These are phyloP conservation scores for Sardinella longiceps DNA, from an alignment of 2,797 vertebrate genomes.

Conservation along the genomic window DNA sequence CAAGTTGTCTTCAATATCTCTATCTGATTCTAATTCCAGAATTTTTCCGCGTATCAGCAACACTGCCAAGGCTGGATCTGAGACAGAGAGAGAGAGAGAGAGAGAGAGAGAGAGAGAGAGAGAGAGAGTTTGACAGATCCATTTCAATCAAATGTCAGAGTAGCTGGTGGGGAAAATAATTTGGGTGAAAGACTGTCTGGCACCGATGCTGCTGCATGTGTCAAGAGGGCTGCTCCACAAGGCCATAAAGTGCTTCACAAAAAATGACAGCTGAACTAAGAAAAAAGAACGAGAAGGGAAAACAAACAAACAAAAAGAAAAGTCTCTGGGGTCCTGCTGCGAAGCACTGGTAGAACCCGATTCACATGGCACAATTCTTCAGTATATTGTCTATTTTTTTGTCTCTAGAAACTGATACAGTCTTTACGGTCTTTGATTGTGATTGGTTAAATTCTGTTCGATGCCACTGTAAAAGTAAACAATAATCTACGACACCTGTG, in stretches of 20 bases:
- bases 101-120: neutral
- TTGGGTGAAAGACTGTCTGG: slow-evolving; percentile 13
- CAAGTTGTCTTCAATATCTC: slow-evolving; percentile 2
- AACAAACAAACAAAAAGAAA: no score
- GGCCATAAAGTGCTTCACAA: neutral
- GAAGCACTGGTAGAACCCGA: neutral
- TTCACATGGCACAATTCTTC: neutral
- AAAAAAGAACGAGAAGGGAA: no score
- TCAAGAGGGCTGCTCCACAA: neutral
- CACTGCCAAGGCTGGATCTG: neutral
- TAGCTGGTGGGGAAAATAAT: slow-evolving; percentile 28
- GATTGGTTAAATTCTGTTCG: no score
- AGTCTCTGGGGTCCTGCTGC: neutral
- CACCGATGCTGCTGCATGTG: neutral
- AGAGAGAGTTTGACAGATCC: slow-evolving; percentile 16
- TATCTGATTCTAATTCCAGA: neutral
- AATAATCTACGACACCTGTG: no score
- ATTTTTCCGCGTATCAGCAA: neutral
- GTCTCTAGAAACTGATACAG: no score
- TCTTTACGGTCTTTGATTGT: no score
- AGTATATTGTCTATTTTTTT: neutral
- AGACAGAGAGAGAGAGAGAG: neutral
- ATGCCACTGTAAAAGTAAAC: no score
- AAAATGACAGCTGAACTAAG: neutral
- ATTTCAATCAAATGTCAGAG: slow-evolving; percentile 31